These are phyloP conservation scores for Barypeithes pellucidus DNA, from an alignment of 2,888 invertebrate species.

Conservation along the genomic window DNA sequence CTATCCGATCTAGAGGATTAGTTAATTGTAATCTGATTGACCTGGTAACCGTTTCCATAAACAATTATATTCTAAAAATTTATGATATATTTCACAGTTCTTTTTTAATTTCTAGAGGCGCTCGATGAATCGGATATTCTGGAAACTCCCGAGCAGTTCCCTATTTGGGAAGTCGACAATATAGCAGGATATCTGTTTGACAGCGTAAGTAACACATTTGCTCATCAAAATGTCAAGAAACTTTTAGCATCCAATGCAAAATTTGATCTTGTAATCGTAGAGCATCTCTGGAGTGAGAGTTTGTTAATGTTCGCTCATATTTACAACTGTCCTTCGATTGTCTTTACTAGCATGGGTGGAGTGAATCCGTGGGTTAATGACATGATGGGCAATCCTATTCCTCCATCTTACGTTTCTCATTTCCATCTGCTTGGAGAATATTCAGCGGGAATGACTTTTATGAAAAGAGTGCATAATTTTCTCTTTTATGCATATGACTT, in stretches of 20 bases:
- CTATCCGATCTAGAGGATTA: no score
- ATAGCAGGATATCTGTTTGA: background rate
- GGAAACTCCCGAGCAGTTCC: background rate
- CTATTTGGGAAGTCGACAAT: background rate
- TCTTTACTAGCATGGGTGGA: conserved; percentile 56
- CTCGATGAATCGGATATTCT: background rate
- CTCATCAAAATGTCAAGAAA: conserved; percentile 39
- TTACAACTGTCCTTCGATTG: conserved; percentile 31
- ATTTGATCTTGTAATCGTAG: conserved; percentile 43
- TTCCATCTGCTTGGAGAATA: conserved; percentile 23
- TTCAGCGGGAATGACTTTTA: conserved; percentile 23
- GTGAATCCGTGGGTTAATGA: conserved; percentile 31
- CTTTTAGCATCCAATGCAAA: conserved; percentile 17
- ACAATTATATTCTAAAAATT: no score
- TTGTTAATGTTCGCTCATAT: conserved; percentile 21
- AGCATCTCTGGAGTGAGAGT: conserved; percentile 40
- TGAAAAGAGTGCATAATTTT: conserved; percentile 31
- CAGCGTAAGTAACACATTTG: conserved; percentile 16
- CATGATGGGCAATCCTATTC: conserved; percentile 27
- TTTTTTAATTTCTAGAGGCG: background rate
- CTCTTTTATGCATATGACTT: conserved; percentile 12
- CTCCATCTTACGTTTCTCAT: conserved; percentile 35
- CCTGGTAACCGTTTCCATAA: no score
- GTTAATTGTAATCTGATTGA: no score
- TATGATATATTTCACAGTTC: background rate